Conservation (phyloP, 2,113 vertebrate species). For the Poecilia latipinna region DNA sequence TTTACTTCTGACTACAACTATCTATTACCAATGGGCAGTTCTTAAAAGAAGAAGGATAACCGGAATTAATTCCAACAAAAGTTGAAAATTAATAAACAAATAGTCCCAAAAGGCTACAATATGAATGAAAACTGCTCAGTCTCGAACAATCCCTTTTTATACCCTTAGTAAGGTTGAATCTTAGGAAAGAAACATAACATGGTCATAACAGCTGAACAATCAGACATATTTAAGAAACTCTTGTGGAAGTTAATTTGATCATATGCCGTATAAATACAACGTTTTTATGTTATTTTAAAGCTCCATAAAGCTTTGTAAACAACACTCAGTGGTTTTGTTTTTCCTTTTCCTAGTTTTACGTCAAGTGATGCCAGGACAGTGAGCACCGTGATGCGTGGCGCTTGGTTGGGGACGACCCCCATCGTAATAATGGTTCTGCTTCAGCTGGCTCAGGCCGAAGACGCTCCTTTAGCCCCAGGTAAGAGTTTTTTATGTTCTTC, state of each 20-base stretch:
- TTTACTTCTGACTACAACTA: background rate
- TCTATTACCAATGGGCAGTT: background rate
- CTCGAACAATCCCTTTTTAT: too few species aligned
- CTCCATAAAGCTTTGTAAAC: background rate
- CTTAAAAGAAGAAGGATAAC: background rate
- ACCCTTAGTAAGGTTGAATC: too few species aligned
- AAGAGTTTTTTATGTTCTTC: slow-evolving; percentile 52
- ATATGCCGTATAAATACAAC: too few species aligned
- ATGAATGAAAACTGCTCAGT: too few species aligned
- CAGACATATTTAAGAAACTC: too few species aligned
- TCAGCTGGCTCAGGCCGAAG: slow-evolving; percentile 77
- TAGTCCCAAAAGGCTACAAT: too few species aligned
- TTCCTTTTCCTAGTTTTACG: slow-evolving; percentile 43
- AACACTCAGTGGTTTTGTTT: background rate
- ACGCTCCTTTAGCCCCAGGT: slow-evolving; percentile 89
- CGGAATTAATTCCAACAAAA: background rate
- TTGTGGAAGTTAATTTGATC: too few species aligned
- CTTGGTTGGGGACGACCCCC: slow-evolving; percentile 84
- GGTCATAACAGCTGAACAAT: too few species aligned
- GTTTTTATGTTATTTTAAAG: too few species aligned
- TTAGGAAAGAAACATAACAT: too few species aligned
- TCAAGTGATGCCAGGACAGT: slow-evolving; percentile 89
- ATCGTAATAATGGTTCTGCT: slow-evolving; percentile 83
- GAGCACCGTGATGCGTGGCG: slow-evolving; percentile 83
- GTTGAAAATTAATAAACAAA: too few species aligned